phyloP scores from a whole-genome alignment of 2,797 vertebrate genomes.

The Podarcis lilfordi region DNA sequence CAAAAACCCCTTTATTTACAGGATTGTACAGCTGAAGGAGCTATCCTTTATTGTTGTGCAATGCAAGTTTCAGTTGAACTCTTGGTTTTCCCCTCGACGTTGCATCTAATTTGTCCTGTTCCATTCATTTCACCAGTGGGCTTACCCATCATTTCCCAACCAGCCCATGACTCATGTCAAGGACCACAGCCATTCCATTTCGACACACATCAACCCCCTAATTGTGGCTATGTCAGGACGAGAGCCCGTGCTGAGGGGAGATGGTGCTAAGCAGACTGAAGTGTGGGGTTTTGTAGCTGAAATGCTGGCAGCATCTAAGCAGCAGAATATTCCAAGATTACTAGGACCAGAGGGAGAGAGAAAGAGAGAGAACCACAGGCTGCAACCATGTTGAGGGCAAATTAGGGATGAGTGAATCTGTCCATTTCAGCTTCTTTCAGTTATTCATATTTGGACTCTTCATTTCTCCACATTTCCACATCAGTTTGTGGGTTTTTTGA shows the following conservation, averaged over 20 bases:
- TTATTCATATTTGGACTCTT: no score
- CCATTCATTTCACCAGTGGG: background rate
- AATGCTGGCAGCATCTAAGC: background rate
- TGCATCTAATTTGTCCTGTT: background rate
- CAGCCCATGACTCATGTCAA: background rate
- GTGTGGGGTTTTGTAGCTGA: background rate
- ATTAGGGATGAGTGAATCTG: background rate
- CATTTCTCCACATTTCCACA: no score
- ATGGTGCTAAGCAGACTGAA: background rate
- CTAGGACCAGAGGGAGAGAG: background rate
- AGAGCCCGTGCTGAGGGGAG: background rate
- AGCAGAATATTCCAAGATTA: background rate
- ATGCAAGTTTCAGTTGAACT: background rate
- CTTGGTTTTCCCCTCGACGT: background rate
- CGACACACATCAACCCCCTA: background rate
- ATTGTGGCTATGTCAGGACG: background rate
- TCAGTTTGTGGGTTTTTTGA: no score
- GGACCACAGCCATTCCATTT: slow-evolving; percentile 6
- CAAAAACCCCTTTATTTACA: background rate
- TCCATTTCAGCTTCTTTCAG: no score
- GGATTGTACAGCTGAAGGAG: background rate
- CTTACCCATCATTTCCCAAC: background rate
- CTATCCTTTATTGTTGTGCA: background rate
- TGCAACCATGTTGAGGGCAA: background rate
- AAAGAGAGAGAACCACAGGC: background rate